Percentiles rank a stretch among this genome's conserved stretches.
Evolutionary conservation across 53 echinoderm and acorn worm genomes (phyloP).

Genomic region (Glandiceps talaboti): DNA sequence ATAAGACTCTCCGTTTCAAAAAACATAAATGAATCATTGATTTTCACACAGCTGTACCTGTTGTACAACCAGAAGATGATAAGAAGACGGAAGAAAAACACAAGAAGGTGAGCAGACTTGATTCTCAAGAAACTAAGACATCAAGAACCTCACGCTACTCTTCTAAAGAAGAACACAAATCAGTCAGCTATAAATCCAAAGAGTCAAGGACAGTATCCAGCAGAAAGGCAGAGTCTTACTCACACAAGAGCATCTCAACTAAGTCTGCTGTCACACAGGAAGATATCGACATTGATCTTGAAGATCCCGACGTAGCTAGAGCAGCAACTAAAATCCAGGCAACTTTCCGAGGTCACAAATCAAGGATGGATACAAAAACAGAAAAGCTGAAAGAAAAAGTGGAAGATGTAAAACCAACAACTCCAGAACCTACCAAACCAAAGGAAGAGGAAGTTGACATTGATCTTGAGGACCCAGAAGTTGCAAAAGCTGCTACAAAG

Average conservation of each 20-base stretch:
- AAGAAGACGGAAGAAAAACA: not conserved
- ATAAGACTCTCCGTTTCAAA: too few species aligned
- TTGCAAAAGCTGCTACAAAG: constrained; percentile 4
- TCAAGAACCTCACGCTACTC: not conserved
- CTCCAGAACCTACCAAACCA: not conserved
- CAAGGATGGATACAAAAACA: not conserved
- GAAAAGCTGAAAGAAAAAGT: constrained; percentile 8
- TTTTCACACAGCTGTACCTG: too few species aligned
- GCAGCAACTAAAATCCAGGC: constrained; percentile 10
- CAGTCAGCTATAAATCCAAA: not conserved
- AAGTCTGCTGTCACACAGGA: constrained; percentile 3
- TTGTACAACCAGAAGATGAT: constrained; percentile 42
- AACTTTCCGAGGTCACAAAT: not conserved
- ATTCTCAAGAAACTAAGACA: not conserved
- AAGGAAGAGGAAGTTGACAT: constrained; percentile 6
- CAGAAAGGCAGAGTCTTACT: not conserved
- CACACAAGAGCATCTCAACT: not conserved
- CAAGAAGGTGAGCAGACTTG: not conserved
- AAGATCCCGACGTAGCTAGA: constrained; percentile 4
- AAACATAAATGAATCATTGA: too few species aligned
- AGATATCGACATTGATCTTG: constrained; percentile 10
- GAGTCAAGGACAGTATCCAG: not conserved
- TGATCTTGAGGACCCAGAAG: constrained; percentile 10
- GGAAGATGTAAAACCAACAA: constrained; percentile 4
- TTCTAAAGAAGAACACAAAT: not conserved